Evolutionary conservation across 2,888 invertebrate species (phyloP), one percentile per base, ranked within the genome.

Genomic region (Ectobius pallidus): DNA sequence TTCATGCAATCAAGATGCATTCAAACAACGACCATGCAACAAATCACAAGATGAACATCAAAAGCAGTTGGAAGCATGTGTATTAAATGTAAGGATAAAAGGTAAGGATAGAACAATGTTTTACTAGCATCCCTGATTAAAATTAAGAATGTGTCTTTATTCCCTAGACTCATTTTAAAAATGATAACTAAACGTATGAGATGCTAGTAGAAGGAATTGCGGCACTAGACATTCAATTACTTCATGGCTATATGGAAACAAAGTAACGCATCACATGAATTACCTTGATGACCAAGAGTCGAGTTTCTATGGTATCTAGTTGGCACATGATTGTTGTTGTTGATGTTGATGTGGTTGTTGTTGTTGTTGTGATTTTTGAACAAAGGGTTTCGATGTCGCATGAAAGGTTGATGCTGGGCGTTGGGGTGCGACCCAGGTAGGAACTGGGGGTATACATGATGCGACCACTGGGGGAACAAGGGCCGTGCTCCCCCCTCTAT

Each of bases 371-470:
- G 85, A 81, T 86, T 86, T 80, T 86, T 86, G 79, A 84, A 72
- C 70, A 74, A 83, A 79, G 86, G 86, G 81, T 83, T 83, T 80
- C 82, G 81, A 81, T 84, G 84, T 79, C 85, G 85, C 80, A 85
- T 84, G 78, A 85, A 83, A 79, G 84, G 85, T 79, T 82, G 82
- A 79, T 82, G 84, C 80, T 81, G 82, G 85, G 81, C 86, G 86
- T 89, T 90, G 80, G 93, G 93, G 87, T 94, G 94, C 85, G 93
- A 92, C 84, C 93, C 94, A 81, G 95, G 94, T 84, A 95, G 90
- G 88, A 95, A 95, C 88, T 95, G 95, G 80, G 95, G 95, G 86
- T 95, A 94, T 82, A 95, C 94, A 87, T 95, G 95, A 87, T 95
- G 95, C 80, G 95, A 95, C 95, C 95, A 95, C 88, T 95, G 95